Conservation (phyloP, 2,113 vertebrate species). For the Scatophagus argus region DNA sequence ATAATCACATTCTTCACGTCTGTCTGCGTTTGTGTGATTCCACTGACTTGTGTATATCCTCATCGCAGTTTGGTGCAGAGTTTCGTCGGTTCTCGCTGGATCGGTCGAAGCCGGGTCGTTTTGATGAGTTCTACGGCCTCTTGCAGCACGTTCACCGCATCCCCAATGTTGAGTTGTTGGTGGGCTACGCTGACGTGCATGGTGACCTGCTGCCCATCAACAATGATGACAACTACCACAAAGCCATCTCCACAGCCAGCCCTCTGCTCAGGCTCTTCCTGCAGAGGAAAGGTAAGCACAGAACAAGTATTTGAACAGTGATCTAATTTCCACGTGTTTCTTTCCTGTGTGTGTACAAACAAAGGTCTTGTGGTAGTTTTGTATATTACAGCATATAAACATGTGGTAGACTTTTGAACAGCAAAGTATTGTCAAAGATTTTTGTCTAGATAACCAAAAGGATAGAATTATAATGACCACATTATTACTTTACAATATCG, state of each 20-base stretch:
- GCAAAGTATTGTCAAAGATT: neutral
- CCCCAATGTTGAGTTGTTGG: slow-evolving; percentile 93
- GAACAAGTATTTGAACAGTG: slow-evolving; percentile 3
- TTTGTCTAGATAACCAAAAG: neutral
- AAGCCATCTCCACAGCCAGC: slow-evolving; percentile 94
- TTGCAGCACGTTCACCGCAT: slow-evolving; percentile 97
- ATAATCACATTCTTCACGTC: neutral
- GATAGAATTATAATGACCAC: neutral
- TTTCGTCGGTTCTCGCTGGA: slow-evolving; percentile 98
- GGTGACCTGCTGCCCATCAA: slow-evolving; percentile 98
- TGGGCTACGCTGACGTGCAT: slow-evolving; percentile 95
- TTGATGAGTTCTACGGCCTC: slow-evolving; percentile 97
- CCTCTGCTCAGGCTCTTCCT: slow-evolving; percentile 96
- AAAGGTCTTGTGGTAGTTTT: neutral
- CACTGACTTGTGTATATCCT: neutral
- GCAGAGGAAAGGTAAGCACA: slow-evolving; percentile 94
- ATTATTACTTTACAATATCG: neutral
- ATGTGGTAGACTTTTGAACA: neutral
- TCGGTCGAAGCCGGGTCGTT: slow-evolving; percentile 94
- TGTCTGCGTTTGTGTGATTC: neutral
- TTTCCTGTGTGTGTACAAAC: slow-evolving; percentile 30
- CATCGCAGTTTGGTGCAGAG: slow-evolving; percentile 95
- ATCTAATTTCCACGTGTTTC: slow-evolving; percentile 9
- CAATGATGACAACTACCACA: slow-evolving; percentile 98
- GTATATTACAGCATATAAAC: neutral